Percentiles rank a stretch among this genome's conserved stretches.
Conservation (phyloP, 2,797 vertebrate species). For the Mallotus villosus region DNA sequence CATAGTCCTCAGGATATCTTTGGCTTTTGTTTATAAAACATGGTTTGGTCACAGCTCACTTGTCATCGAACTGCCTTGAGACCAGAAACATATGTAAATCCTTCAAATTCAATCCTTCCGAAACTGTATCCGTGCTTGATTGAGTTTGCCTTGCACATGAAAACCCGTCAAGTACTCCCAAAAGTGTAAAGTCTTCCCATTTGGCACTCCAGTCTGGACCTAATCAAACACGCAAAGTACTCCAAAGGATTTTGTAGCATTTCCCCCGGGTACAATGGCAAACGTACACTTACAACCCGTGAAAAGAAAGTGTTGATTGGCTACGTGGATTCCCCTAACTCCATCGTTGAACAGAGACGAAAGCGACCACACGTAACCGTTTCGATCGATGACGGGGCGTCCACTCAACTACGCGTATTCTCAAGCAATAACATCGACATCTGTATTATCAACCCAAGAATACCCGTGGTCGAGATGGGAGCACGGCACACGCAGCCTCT, state of each 20-base stretch:
- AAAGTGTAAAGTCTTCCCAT: not conserved
- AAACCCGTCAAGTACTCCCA: too few species aligned
- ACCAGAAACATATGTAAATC: not conserved
- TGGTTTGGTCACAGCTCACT: not conserved
- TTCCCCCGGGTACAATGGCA: not conserved
- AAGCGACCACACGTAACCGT: not conserved
- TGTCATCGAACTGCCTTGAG: not conserved
- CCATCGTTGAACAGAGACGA: not conserved
- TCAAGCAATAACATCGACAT: slow-evolving; percentile 79
- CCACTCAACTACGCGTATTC: slow-evolving; percentile 78
- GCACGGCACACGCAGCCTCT: slow-evolving; percentile 45
- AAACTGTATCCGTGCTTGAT: not conserved
- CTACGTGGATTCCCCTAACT: too few species aligned
- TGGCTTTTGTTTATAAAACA: not conserved
- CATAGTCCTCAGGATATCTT: not conserved
- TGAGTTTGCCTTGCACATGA: not conserved
- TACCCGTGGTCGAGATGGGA: slow-evolving; percentile 75
- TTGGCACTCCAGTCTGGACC: not conserved
- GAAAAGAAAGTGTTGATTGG: not conserved
- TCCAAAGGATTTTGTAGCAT: not conserved
- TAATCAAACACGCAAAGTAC: not conserved
- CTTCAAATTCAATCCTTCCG: not conserved
- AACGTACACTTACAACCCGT: not conserved
- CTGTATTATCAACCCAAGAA: slow-evolving; percentile 80
- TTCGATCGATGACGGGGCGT: slow-evolving; percentile 52